A percentile compares a stretch with the other conserved stretches of the same genome.
phyloP scores from a whole-genome alignment of 2,797 vertebrate species.

The Chrysolophus pictus region DNA sequence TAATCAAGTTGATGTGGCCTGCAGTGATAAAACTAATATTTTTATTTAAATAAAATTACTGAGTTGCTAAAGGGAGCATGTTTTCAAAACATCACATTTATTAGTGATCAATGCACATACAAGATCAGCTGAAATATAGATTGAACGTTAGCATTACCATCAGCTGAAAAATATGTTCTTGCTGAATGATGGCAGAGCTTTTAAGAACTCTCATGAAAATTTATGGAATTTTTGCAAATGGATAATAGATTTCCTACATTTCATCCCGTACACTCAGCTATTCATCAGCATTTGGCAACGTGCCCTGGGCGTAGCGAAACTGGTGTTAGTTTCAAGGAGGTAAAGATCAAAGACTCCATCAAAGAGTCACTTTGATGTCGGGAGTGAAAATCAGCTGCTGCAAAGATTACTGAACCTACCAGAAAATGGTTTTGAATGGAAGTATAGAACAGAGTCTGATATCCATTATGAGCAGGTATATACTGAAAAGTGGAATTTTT shows the following conservation, averaged over 20 bases:
- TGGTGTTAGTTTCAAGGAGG: constrained; percentile 5
- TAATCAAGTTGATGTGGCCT: background rate
- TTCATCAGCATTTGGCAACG: constrained; percentile 16
- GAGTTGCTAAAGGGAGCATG: background rate
- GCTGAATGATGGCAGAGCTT: background rate
- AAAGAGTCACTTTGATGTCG: constrained; percentile 16
- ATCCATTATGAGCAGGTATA: background rate
- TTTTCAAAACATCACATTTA: background rate
- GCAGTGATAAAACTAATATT: background rate
- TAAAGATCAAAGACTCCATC: constrained; percentile 50
- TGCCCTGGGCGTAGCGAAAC: constrained; percentile 5
- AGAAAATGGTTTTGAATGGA: background rate
- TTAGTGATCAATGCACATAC: background rate
- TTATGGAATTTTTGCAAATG: background rate
- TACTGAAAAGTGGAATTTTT: background rate
- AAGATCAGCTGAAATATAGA: background rate
- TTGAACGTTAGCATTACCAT: background rate
- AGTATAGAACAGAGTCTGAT: background rate
- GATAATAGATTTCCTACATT: constrained; percentile 24
- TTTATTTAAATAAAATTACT: constrained; percentile 2
- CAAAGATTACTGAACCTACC: background rate
- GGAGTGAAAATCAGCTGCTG: background rate
- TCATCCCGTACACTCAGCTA: background rate
- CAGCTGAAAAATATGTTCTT: background rate
- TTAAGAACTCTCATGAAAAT: constrained; percentile 30